Percentiles rank a stretch among this genome's conserved stretches.
Conservation (phyloP, 2,888 invertebrate genomes). For the Ennomos fuscantarius region DNA sequence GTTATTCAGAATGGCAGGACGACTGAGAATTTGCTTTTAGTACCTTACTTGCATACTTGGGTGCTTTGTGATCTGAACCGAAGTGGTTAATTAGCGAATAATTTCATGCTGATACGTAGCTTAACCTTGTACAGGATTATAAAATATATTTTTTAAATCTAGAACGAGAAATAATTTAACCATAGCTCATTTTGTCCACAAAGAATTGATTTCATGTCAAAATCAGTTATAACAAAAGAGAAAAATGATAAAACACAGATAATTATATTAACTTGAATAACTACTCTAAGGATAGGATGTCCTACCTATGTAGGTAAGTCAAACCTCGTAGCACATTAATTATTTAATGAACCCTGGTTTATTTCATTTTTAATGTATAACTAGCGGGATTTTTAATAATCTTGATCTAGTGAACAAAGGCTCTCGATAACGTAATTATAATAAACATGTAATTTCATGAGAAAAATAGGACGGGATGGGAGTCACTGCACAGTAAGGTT, state of each 20-base stretch:
- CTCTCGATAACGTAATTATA: constrained; percentile 12
- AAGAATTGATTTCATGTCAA: constrained; percentile 18
- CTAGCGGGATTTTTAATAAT: constrained; percentile 19
- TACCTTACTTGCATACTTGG: no score
- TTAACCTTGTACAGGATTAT: no score
- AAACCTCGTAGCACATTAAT: constrained; percentile 10
- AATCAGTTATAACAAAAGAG: constrained; percentile 14
- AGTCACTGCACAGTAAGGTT: constrained; percentile 7
- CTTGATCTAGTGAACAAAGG: constrained; percentile 13
- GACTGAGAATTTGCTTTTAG: no score
- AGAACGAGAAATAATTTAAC: background rate
- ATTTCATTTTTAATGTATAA: constrained; percentile 2
- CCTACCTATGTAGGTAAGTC: background rate
- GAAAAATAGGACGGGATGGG: constrained; percentile 12
- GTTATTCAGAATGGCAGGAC: no score
- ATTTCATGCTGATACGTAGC: no score
- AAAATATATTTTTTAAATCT: no score
- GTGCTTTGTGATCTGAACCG: no score
- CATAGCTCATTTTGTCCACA: constrained; percentile 1
- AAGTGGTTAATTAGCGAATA: no score
- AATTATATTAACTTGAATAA: no score
- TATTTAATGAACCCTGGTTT: constrained; percentile 5
- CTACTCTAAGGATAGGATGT: no score
- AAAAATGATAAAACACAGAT: constrained; percentile 16
- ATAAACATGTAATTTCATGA: constrained; percentile 14